Base-by-base conservation (phyloP, 2,888 invertebrate genomes). In the Euzophera pinguis region DNA sequence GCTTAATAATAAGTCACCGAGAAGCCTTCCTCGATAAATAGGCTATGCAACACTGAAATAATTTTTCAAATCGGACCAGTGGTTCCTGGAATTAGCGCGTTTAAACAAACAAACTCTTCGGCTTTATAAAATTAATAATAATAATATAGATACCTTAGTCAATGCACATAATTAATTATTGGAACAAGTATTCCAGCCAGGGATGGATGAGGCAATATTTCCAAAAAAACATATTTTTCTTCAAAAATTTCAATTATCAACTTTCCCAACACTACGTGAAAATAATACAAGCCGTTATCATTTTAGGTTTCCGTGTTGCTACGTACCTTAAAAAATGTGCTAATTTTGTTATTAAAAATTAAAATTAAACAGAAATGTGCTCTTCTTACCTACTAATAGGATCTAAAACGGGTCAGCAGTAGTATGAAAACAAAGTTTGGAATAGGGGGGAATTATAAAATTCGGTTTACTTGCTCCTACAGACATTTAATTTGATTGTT, bases 301-400 rank as follows among this genome's bases (percentile, higher is more conserved):
- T 76, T 78, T 69, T 67, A 55, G 59, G 69, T 78, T 75, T 81
- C 71, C 74, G 74, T 72, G 65, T 67, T 71, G 72, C 68, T 64
- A 63, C 62, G 61, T 60, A 62, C 57, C 54, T 57, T 57, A 66
- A 70, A 38, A 66, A 61, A 56, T 47, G 42, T 47, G 51, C 50
- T 56, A 54, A 54, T 43, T 52, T 53, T 50, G 51, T 45, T 17
- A 37, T 52, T 16, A 29, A 45, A 37, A 45, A n/a, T 37, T 13
- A 7, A 29, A 43, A 37, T 27, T 38, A 37, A 38, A 43, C 27
- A 8, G 14, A 16, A 42, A 50, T 12, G 32, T 22, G 17, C 42
- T 34, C 22, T 16, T 16, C 4, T 17, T 35, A 35, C 41, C 13
- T 50, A 32, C 32, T 39, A 50, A 50, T 50, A 50, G 29, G 32